Evolutionary conservation across 2,113 vertebrate genomes (phyloP), one percentile per base, ranked within the genome.

Genomic region (Eurystomus gularis): DNA sequence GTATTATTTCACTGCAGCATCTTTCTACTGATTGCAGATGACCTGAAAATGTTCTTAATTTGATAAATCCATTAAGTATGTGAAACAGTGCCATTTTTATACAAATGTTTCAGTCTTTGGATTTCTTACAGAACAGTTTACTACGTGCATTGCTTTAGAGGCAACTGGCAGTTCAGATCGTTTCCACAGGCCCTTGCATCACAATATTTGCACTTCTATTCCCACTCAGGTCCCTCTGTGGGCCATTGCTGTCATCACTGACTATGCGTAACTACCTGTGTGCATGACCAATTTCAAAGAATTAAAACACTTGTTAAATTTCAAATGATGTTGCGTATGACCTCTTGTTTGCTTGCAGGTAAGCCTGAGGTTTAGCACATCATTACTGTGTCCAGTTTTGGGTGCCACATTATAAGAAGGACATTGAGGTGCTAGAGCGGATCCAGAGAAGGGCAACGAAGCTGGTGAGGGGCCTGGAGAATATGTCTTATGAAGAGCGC

Each of bases 161-260:
- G 35, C 17, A 68, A 33, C 20, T 18, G 31, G 31, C 31, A 86
- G 17, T 60, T 78, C 35, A 83, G 42, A 13, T 25, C 29, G 58
- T 15, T 82, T 86, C 73, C 31, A 31, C 23, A 35, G 26, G 29
- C 14, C 37, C 46, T 40, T 77, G 13, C 11, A 71, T 70, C 48
- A 55, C 13, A 31, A 8, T 0, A 0, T 40, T 39, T 66, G 18
- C 13, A 9, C 75, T 84, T 84, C 46, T 89, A 0, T 68, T 83
- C 42, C 25, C 31, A 15, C 11, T 44, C 25, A 8, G 16, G 17
- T 54, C 29, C 8, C 3, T 25, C 23, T 48, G 12, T 60, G 37
- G 40, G 39, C 21, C 5, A 2, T 4, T 62, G 58, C 64, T 54
- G 17, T 71, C 6, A 1, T 75, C 66, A 49, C 9, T 49, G 64